These are phyloP conservation scores for Agrochola litura DNA, from an alignment of 2,888 invertebrate genomes.

Conservation along the genomic window DNA sequence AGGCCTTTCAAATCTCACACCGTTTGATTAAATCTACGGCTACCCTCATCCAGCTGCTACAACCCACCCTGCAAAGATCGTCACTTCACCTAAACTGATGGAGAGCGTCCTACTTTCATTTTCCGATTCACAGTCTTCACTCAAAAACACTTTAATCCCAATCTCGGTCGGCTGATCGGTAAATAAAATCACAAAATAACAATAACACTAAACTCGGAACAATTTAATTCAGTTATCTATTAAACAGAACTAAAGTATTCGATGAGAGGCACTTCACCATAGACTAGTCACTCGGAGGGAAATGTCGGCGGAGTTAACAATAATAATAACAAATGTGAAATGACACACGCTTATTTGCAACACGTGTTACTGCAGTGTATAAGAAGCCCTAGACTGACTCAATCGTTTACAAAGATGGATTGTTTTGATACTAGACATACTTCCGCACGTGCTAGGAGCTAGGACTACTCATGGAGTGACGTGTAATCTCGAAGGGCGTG, in stretches of 20 bases:
- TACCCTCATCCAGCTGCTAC: not conserved
- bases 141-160: not conserved
- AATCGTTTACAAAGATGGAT: conserved; percentile 22
- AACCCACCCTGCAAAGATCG: not conserved
- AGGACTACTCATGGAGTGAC: conserved; percentile 6
- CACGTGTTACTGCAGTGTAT: conserved; percentile 23
- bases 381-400: conserved; percentile 24
- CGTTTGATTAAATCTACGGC: not conserved
- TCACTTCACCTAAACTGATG: not conserved
- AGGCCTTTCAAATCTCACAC: not conserved
- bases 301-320: conserved; percentile 1
- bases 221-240: conserved; percentile 7
- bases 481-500: conserved; percentile 22
- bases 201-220: conserved; percentile 4
- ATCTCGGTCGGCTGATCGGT: not conserved
- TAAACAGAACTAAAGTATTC: not conserved
- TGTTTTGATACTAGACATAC: conserved; percentile 26
- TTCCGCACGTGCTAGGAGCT: conserved; percentile 12
- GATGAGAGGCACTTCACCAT: conserved; percentile 16
- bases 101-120: conserved; percentile 5
- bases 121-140: not conserved
- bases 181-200: conserved; percentile 18
- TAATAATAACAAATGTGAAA: conserved; percentile 26
- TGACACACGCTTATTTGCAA: conserved; percentile 27
- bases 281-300: conserved; percentile 25